Base-by-base conservation (phyloP, 2,888 invertebrate species). In the Invenusta paracnida region DNA sequence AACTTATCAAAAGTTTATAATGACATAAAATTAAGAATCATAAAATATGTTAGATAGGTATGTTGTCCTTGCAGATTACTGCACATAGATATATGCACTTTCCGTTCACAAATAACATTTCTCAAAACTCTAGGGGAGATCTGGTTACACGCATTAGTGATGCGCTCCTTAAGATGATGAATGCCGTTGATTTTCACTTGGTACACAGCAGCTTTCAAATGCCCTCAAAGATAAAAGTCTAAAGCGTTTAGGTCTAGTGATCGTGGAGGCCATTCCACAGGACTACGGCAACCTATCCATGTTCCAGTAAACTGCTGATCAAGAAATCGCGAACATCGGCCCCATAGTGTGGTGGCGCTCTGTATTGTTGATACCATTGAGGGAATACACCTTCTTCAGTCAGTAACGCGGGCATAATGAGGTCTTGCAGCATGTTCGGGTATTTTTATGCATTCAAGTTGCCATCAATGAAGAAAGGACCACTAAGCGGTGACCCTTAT, bases 141-240 rank as follows among this genome's bases (percentile, higher is more conserved):
- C 23, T 73, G 17, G 23, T 2, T 25, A 25, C 73, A 73, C 23
- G 17, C 73, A 73, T 73, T 73, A 5, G 73, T 73, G 73, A 82
- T 82, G 29, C 82, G 29, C 27, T 82, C 27, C 23, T 29, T 2
- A 5, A 82, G 29, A 82, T 82, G 29, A 30, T 27, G 25, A 29
- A 82, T 17, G 31, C 23, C 31, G 13, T 2, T 11, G n/a, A 82
- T 30, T 30, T 82, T 27, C 27, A 17, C 29, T 23, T 25, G 48
- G 25, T 81, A 83, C 25, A 82, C 81, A 27, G 84, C 2, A 17
- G 82, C 23, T 30, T 82, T 82, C 29, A 82, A 48, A 30, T 85
- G 85, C 30, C 85, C 85, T 48, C 85, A 85, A 31, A 85, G 82
- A 27, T 82, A 85, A 85, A 30, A 85, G 30, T 85, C 82, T 30